Percentiles rank a stretch among this genome's conserved stretches.
Evolutionary conservation across 1,140 invertebrate genomes (phyloP).

Genomic region (Drosophila suzukii): DNA sequence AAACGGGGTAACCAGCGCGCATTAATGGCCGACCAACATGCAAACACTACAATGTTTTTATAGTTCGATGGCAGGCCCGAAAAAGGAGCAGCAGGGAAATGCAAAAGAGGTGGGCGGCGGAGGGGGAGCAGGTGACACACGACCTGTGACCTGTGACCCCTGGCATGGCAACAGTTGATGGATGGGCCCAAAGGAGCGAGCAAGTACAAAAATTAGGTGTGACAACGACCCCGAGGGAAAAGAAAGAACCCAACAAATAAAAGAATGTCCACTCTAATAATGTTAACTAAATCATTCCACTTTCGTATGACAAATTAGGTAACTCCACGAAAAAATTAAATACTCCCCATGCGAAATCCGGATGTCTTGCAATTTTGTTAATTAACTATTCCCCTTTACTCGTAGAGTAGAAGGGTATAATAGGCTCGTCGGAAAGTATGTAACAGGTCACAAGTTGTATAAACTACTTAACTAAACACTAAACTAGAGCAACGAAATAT

Average conservation of each 20-base stretch:
- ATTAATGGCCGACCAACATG: slow-evolving; percentile 50
- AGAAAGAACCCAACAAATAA: not conserved
- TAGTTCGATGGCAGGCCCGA: slow-evolving; percentile 34
- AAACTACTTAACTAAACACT: too few relatives aligned
- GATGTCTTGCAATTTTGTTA: not conserved
- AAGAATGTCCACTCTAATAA: slow-evolving; percentile 18
- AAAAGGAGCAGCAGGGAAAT: slow-evolving; percentile 6
- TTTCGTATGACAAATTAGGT: slow-evolving; percentile 20
- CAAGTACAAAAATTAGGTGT: slow-evolving; percentile 31
- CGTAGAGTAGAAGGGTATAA: too few relatives aligned
- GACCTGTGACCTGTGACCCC: slow-evolving; percentile 30
- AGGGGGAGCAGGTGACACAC: slow-evolving; percentile 8
- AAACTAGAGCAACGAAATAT: not conserved
- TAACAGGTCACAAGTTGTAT: too few relatives aligned
- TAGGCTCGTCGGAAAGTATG: too few relatives aligned
- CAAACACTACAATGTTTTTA: slow-evolving; percentile 27
- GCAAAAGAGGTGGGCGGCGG: not conserved
- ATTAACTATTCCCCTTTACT: not conserved
- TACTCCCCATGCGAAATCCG: slow-evolving; percentile 1
- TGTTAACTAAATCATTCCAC: slow-evolving; percentile 11
- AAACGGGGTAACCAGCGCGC: slow-evolving; percentile 40
- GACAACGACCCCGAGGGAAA: slow-evolving; percentile 16
- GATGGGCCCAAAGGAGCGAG: slow-evolving; percentile 4
- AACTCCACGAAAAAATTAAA: slow-evolving; percentile 14
- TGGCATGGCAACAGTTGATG: slow-evolving; percentile 49